Conservation (phyloP, 2,888 invertebrate genomes). For the Polydrusus tereticollis region DNA sequence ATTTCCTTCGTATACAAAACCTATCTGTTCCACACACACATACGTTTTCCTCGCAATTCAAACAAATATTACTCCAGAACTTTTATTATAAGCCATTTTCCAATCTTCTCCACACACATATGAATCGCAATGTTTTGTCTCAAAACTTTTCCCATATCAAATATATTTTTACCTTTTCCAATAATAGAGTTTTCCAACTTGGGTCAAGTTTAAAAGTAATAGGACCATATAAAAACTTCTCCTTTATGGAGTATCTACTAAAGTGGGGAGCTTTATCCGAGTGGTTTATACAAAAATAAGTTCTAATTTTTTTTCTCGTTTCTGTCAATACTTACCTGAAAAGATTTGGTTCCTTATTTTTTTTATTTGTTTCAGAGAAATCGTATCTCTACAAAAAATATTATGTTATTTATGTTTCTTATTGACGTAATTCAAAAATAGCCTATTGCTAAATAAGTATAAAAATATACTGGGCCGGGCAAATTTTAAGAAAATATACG, state of each 20-base stretch:
- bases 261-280: neutral
- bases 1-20: neutral
- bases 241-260: slow-evolving; percentile 20
- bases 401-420: neutral
- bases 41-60: slow-evolving; percentile 13
- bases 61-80: slow-evolving; percentile 42
- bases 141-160: slow-evolving; percentile 56
- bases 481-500: too few species aligned
- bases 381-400: neutral
- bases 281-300: slow-evolving; percentile 8
- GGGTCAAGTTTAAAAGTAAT: slow-evolving; percentile 33
- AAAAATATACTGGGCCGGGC: too few species aligned
- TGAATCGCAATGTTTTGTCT: slow-evolving; percentile 55
- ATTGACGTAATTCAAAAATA: too few species aligned
- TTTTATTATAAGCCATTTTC: slow-evolving; percentile 47
- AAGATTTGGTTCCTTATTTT: neutral
- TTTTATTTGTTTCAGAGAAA: neutral
- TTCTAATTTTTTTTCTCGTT: neutral
- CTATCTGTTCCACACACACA: slow-evolving; percentile 1
- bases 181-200: slow-evolving; percentile 43
- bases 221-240: slow-evolving; percentile 19
- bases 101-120: slow-evolving; percentile 39
- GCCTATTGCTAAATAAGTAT: too few species aligned
- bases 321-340: neutral
- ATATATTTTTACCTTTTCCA: slow-evolving; percentile 42